Evolutionary conservation across 2,888 invertebrate species (phyloP).

Genomic region (Mantis religiosa): DNA sequence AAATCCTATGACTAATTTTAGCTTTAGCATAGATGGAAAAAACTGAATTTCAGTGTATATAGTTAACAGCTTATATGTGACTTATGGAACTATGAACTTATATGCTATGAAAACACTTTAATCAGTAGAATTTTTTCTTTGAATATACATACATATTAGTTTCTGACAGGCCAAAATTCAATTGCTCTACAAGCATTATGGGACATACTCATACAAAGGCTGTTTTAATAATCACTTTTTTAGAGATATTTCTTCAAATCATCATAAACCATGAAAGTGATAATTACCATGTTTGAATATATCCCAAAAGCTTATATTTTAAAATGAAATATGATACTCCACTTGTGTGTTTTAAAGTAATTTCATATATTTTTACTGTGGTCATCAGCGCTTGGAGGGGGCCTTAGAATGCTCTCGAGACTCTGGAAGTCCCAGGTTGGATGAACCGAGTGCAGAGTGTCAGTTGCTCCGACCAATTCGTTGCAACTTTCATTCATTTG

Average conservation of each 20-base stretch:
- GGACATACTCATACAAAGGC: slow-evolving; percentile 2
- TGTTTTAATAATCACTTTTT: background rate
- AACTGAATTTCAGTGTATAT: background rate
- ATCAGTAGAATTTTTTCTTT: background rate
- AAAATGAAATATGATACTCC: slow-evolving; percentile 20
- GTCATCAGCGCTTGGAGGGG: slow-evolving; percentile 13
- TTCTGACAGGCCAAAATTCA: background rate
- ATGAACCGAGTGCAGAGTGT: slow-evolving; percentile 17
- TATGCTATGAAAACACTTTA: background rate
- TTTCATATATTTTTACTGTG: slow-evolving; percentile 24
- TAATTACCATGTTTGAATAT: slow-evolving; percentile 8
- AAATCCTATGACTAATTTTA: background rate
- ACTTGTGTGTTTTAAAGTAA: slow-evolving; percentile 20
- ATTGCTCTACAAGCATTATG: background rate
- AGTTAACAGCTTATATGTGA: background rate
- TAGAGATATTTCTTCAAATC: background rate
- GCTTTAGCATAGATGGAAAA: background rate
- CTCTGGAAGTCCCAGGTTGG: slow-evolving; percentile 17
- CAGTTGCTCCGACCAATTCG: slow-evolving; percentile 18
- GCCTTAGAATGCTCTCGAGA: slow-evolving; percentile 13
- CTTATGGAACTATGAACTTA: background rate
- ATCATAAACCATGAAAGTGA: background rate
- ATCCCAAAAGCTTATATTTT: slow-evolving; percentile 4
- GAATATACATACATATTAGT: background rate
- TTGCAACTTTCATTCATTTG: slow-evolving; percentile 19